phyloP scores from a whole-genome alignment of 1,140 invertebrate genomes.

The Drosophila ananassae region DNA sequence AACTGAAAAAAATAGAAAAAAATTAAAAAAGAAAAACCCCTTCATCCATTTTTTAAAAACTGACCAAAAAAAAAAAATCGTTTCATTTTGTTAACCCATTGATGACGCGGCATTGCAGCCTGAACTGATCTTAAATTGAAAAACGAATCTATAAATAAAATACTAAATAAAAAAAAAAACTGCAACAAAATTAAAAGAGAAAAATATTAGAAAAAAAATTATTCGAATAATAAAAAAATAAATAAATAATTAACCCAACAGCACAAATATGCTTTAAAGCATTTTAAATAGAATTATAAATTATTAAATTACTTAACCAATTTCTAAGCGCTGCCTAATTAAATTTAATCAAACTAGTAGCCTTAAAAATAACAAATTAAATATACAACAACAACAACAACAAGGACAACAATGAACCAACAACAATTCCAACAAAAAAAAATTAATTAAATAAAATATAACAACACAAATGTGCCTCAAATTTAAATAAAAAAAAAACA shows the following conservation, averaged over 20 bases:
- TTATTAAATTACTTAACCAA: slow-evolving; percentile 8
- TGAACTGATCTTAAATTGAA: slow-evolving; percentile 37
- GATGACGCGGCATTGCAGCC: slow-evolving; percentile 43
- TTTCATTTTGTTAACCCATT: slow-evolving; percentile 47
- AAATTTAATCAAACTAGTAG: slow-evolving; percentile 37
- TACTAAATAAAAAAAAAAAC: slow-evolving; percentile 2
- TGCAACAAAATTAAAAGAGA: slow-evolving; percentile 2
- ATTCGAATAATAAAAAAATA: slow-evolving; percentile 12
- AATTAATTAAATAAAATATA: slow-evolving; percentile 23
- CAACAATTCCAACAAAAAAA: slow-evolving; percentile 9
- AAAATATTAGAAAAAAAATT: slow-evolving; percentile 11
- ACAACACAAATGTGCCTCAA: slow-evolving; percentile 53
- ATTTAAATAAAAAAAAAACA: slow-evolving; percentile 21
- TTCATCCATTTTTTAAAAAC: slow-evolving; percentile 27
- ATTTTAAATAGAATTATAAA: slow-evolving; percentile 15
- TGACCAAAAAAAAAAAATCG: slow-evolving; percentile 20
- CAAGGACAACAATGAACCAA: background rate
- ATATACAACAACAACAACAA: slow-evolving; percentile 20
- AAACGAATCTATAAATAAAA: slow-evolving; percentile 27
- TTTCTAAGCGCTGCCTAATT: slow-evolving; percentile 39
- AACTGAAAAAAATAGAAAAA: background rate
- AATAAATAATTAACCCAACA: slow-evolving; percentile 13
- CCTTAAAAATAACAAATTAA: slow-evolving; percentile 33
- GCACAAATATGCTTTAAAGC: slow-evolving; percentile 33
- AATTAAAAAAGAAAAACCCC: background rate